Evolutionary conservation across 2,113 vertebrate species (phyloP).

Genomic region (Uria aalge): DNA sequence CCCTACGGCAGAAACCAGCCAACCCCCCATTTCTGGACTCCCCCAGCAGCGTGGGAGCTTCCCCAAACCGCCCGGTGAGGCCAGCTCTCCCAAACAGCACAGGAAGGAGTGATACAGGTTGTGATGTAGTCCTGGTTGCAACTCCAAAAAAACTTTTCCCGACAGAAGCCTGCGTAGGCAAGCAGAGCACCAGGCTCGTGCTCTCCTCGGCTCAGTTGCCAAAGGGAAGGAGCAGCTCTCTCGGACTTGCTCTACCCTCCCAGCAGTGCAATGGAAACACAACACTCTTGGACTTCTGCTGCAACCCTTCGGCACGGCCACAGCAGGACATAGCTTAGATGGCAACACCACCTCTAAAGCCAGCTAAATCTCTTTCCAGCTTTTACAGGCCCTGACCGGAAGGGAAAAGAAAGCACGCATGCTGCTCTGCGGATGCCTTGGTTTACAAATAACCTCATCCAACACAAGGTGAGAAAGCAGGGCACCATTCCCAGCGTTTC

Average conservation of each 20-base stretch:
- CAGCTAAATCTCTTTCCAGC: neutral
- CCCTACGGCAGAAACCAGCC: neutral
- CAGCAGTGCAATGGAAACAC: neutral
- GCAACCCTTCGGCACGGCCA: fast-evolving
- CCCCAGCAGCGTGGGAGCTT: neutral
- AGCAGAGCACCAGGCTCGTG: neutral
- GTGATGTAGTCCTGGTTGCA: fast-evolving
- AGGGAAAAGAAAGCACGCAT: neutral
- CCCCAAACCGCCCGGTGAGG: neutral
- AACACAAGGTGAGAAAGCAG: neutral
- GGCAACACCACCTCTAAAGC: neutral
- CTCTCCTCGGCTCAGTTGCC: neutral
- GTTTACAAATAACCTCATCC: constrained; percentile 28
- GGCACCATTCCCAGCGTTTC: neutral
- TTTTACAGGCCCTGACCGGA: neutral
- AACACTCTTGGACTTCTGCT: too few relatives aligned
- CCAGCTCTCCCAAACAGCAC: neutral
- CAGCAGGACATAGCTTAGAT: neutral
- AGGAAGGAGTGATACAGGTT: fast-evolving
- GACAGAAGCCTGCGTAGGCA: fast-evolving
- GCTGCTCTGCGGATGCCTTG: neutral
- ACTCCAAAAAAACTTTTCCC: neutral
- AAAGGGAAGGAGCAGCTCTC: neutral
- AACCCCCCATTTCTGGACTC: neutral
- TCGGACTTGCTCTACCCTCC: neutral